These are phyloP conservation scores for Drosophila teissieri DNA, from an alignment of 1,140 invertebrate genomes.

Conservation along the genomic window DNA sequence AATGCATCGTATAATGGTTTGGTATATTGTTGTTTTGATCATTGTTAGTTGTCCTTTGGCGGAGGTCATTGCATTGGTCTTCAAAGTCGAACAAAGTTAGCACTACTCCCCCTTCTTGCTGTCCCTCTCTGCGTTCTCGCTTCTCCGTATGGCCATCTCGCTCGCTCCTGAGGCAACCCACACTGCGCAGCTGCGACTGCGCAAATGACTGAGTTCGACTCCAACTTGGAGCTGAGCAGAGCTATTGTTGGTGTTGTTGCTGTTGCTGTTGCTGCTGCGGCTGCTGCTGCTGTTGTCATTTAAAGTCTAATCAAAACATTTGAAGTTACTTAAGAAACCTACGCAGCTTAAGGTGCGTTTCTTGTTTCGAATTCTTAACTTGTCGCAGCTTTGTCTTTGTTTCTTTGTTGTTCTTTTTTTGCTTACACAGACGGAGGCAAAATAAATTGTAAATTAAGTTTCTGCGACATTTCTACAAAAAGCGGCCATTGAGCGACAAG, in stretches of 20 bases:
- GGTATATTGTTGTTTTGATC: too few species aligned
- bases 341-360: constrained; percentile 82
- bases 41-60: neutral
- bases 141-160: neutral
- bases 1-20: too few species aligned
- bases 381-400: constrained; percentile 58
- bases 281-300: constrained; percentile 50
- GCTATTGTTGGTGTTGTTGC: constrained; percentile 45
- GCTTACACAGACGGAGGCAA: constrained; percentile 34
- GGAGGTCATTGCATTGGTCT: constrained; percentile 8
- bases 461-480: constrained; percentile 45
- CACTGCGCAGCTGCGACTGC: constrained; percentile 57
- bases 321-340: constrained; percentile 82
- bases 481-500: constrained; percentile 18
- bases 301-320: constrained; percentile 82
- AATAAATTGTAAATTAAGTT: constrained; percentile 53
- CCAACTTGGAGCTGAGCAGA: constrained; percentile 27
- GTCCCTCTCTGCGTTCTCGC: neutral
- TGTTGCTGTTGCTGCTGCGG: constrained; percentile 36
- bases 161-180: constrained; percentile 57
- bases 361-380: constrained; percentile 80
- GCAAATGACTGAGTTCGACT: constrained; percentile 56
- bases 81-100: neutral
- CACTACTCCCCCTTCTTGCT: constrained; percentile 3
- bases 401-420: constrained; percentile 9